Evolutionary conservation across 2,113 vertebrate species (phyloP), one percentile per base, ranked within the genome.

Genomic region (Tor tambroides): DNA sequence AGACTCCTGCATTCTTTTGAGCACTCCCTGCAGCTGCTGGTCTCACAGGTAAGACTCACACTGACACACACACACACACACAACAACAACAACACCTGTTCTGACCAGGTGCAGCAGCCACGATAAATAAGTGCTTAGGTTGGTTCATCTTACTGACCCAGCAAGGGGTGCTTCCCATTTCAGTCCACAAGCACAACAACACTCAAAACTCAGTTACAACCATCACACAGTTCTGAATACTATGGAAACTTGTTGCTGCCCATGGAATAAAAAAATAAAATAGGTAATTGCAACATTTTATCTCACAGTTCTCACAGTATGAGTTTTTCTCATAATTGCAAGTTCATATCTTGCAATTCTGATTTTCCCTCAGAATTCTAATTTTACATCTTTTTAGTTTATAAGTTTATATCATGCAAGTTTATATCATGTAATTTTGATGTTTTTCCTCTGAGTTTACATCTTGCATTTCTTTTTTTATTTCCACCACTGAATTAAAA

Each of bases 1-100:
- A 95, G 95, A 89, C 93, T 94, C 56, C 94, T 95, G 93, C 94
- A 95, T 90, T 94, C 94, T 69, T 95, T 94, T 75, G 94, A 95
- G 86, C 95, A 95, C 88, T 94, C 94, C 89, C 95, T 95, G 89
- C 95, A 95, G 87, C 93, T 95, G 67, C 91, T 95, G 2, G 95
- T 95, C 2, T 91, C 95, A 81, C 95, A 95, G 94, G 95, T 90
- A 63, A 92, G 92, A 88, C 19, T 78, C 56, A 63, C 65, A 69
- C 15, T 65, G 43, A 56, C 32, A 67, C 54, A 38, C 87, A 74
- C 78, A 67, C 46, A 76, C 41, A 19, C 3, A 49, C 67, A 41
- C 71, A 83, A 84, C 35, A 59, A 84, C 30, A 65, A 28, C 26
- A 35, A 83, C 80, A 89, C 80, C 81, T 78, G 80, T 77, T 65